Evolutionary conservation across 2,797 vertebrate genomes (phyloP).

Genomic region (Sebastes steindachneri): DNA sequence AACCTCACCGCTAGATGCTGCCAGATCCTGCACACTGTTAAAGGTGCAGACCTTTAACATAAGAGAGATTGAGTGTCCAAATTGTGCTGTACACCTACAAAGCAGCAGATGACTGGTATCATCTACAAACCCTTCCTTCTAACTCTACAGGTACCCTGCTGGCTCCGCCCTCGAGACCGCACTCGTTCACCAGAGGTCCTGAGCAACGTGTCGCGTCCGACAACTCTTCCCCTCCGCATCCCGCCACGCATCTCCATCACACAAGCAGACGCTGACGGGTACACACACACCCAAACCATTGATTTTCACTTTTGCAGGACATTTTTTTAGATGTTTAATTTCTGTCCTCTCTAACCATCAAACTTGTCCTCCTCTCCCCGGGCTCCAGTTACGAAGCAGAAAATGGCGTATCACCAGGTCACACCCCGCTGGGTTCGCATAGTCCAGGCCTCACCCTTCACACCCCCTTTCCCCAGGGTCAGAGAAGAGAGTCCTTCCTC

Average conservation of each 20-base stretch:
- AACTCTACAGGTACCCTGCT: conserved; percentile 79
- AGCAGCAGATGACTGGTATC: background rate
- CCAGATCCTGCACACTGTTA: too few species aligned
- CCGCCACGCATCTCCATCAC: conserved; percentile 89
- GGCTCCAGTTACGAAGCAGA: conserved; percentile 82
- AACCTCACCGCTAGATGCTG: too few species aligned
- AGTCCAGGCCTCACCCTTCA: conserved; percentile 88
- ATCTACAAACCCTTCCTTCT: background rate
- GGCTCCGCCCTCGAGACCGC: conserved; percentile 83
- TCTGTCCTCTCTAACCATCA: background rate
- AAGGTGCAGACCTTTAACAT: background rate
- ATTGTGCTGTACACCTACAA: background rate
- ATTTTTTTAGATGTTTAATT: background rate
- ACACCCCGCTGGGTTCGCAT: conserved; percentile 88
- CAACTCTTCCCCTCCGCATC: conserved; percentile 85
- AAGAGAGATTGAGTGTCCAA: background rate
- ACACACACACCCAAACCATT: conserved; percentile 11
- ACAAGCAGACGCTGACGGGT: conserved; percentile 83
- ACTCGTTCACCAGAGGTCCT: conserved; percentile 82
- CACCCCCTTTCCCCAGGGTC: conserved; percentile 82
- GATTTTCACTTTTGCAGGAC: background rate
- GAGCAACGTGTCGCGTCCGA: conserved; percentile 79
- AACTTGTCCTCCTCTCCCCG: background rate
- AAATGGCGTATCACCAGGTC: conserved; percentile 87
- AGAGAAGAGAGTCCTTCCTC: conserved; percentile 91